Evolutionary conservation across 2,113 vertebrate species (phyloP), one percentile per base, ranked within the genome.

Genomic region (Oophaga pumilio): DNA sequence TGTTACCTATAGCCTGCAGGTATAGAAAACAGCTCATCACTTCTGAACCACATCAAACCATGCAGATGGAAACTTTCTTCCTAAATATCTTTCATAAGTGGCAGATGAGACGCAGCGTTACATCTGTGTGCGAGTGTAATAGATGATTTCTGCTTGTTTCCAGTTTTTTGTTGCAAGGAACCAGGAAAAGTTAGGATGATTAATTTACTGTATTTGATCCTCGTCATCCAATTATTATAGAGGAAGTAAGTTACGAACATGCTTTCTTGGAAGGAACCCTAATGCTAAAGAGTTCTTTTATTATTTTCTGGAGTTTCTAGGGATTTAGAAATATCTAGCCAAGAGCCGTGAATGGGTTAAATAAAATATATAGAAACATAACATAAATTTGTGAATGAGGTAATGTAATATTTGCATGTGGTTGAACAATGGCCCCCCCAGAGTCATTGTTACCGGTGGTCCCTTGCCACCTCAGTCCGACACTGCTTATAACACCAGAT

Each of bases 1-100:
- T 90, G 88, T 90, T 87, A 83, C 78, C 86, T 84, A 18, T 90
- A 87, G 82, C 90, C 84, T 91, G 89, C 85, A 89, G 80, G 82
- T 56, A 49, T 20, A 8, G 24, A 52, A 53, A 87, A 82, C 76
- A 56, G 12, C 33, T 80, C 78, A 57, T 53, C 90, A 89, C 76
- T 76, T 91, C 80, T 85, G 89, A 92, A 85, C 90, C 0, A 1
- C 86, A 90, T 92, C 91, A 94, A 82, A 76, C 89, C 85, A 87
- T 11, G 5, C 89, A 82, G 79, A 87, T 87, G 78, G 71, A 2
- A n/a, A 59, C 33, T 62, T 74, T 90, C 89, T 90, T 91, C 90
- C 92, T 90, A 91, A 91, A 91, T 92, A 89, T 91, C 68, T 15
- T 56, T 81, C 78, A 76, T 91, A 93, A 91, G 92, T 90, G 89